A percentile compares a stretch with the other conserved stretches of the same genome.
Conservation (phyloP, 1,140 invertebrate genomes). For the Cheumatopsyche charites region DNA sequence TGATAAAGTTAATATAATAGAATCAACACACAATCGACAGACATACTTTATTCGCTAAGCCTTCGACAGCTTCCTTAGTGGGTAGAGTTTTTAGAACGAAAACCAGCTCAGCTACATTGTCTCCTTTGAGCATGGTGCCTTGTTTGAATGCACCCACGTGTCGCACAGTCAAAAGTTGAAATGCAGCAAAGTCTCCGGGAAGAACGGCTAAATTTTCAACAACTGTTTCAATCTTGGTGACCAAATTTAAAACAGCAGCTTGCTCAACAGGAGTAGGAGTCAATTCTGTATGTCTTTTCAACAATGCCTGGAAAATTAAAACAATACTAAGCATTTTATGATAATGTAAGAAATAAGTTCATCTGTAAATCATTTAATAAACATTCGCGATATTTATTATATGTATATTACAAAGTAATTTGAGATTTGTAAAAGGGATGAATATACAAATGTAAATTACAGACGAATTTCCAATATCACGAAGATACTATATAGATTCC, state of each 20-base stretch:
- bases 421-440: no score
- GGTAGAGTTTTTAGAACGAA: conserved; percentile 98
- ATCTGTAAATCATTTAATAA: conserved; percentile 8
- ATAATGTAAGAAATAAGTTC: conserved; percentile 32
- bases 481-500: no score
- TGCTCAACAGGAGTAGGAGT: conserved; percentile 89
- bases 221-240: conserved; percentile 91
- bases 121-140: conserved; percentile 94
- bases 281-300: conserved; percentile 90
- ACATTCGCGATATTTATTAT: conserved; percentile 40
- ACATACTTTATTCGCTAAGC: conserved; percentile 80
- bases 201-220: conserved; percentile 92
- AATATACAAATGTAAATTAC: no score
- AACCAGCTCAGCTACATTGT: conserved; percentile 95
- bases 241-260: conserved; percentile 87
- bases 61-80: conserved; percentile 92
- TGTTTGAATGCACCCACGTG: conserved; percentile 98
- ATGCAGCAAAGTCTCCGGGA: conserved; percentile 92
- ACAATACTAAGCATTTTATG: conserved; percentile 8
- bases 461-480: no score
- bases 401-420: conserved; percentile 3
- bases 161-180: conserved; percentile 94
- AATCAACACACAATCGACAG: no score
- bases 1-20: no score
- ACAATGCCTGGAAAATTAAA: conserved; percentile 69